phyloP scores from a whole-genome alignment of 2,113 vertebrate genomes.

The Manacus vitellinus region DNA sequence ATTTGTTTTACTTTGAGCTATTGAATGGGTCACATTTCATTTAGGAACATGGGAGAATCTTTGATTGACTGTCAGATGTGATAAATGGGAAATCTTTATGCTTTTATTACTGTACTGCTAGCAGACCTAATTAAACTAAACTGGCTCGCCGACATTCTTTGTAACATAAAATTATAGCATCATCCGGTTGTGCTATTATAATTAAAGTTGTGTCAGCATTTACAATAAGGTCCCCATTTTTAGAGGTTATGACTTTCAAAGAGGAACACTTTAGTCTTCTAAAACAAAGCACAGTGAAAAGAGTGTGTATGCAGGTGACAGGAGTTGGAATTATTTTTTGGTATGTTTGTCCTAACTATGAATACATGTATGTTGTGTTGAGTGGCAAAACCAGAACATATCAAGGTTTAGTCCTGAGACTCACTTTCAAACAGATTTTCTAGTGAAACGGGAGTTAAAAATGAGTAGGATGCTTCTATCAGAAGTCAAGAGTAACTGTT shows the following conservation, averaged over 20 bases:
- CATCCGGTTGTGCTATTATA: slow-evolving; percentile 51
- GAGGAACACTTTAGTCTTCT: slow-evolving; percentile 27
- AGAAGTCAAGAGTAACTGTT: background rate
- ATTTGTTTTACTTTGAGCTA: slow-evolving; percentile 63
- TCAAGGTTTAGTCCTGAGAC: background rate
- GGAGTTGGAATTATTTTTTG: background rate
- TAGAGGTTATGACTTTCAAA: slow-evolving; percentile 36
- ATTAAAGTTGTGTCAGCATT: slow-evolving; percentile 71
- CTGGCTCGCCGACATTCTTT: slow-evolving; percentile 63
- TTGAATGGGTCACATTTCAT: slow-evolving; percentile 74
- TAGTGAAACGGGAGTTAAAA: background rate
- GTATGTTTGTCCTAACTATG: background rate
- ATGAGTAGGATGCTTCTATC: background rate
- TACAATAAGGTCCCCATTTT: slow-evolving; percentile 54
- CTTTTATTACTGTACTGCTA: slow-evolving; percentile 75
- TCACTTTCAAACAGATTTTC: background rate
- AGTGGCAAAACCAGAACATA: background rate
- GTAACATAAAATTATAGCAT: slow-evolving; percentile 68
- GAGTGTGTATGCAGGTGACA: background rate
- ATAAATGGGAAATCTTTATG: slow-evolving; percentile 82
- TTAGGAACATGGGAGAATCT: slow-evolving; percentile 70
- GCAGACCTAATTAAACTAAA: slow-evolving; percentile 79
- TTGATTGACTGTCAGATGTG: slow-evolving; percentile 80
- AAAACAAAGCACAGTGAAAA: background rate
- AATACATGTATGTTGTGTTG: background rate